Percentiles rank a stretch among this genome's conserved stretches.
Conservation (phyloP, 2,113 vertebrate species). For the Ovis canadensis region DNA sequence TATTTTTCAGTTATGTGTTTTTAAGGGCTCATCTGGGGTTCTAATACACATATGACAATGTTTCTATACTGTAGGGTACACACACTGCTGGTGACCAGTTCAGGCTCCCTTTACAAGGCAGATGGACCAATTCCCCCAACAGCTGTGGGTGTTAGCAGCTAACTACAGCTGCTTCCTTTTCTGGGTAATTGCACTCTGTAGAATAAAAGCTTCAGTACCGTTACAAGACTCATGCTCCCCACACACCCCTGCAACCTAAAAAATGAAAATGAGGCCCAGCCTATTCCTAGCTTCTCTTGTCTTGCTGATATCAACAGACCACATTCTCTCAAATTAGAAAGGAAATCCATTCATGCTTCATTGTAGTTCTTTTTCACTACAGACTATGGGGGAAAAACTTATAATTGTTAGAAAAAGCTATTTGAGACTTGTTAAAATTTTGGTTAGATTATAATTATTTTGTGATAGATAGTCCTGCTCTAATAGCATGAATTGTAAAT, state of each 20-base stretch:
- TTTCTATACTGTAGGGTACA: not conserved
- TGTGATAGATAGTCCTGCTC: not conserved
- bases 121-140: not conserved
- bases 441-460: not conserved
- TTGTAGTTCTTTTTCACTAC: not conserved
- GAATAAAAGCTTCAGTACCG: not conserved
- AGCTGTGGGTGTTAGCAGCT: not conserved
- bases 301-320: not conserved
- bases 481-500: not conserved
- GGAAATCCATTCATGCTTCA: not conserved
- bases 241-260: not conserved
- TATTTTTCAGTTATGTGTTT: constrained; percentile 13
- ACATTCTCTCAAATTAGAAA: constrained; percentile 9
- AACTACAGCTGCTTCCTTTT: not conserved
- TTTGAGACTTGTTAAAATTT: not conserved
- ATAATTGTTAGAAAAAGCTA: not conserved
- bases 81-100: not conserved
- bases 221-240: not conserved
- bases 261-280: not conserved
- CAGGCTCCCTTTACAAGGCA: not conserved
- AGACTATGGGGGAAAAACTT: not conserved
- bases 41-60: not conserved
- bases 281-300: not conserved
- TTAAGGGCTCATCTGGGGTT: not conserved
- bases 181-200: not conserved